Percentiles rank a stretch among this genome's conserved stretches.
phyloP scores from a whole-genome alignment of 2,888 invertebrate genomes.

The Lacanobia oleracea region DNA sequence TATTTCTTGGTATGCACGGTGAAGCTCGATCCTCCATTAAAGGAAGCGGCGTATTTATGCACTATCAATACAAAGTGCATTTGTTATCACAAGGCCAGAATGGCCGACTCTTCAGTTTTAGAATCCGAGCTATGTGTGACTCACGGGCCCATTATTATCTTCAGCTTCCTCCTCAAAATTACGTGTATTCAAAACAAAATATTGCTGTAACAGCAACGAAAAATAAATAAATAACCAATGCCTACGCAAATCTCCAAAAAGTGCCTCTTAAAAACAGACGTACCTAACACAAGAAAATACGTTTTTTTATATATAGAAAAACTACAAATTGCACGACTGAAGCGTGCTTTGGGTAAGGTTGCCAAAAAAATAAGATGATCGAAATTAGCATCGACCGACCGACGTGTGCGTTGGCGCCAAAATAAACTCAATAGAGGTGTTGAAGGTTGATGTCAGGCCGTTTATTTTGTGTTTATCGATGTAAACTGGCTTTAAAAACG shows the following conservation, averaged over 20 bases:
- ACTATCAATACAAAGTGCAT: conserved; percentile 42
- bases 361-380: conserved; percentile 70
- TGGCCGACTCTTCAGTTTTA: conserved; percentile 11
- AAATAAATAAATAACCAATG: conserved; percentile 41
- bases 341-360: conserved; percentile 55
- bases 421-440: conserved; percentile 69
- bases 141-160: conserved; percentile 17
- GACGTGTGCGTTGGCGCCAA: conserved; percentile 73
- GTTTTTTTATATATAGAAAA: conserved; percentile 43
- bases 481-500: conserved; percentile 42
- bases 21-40: conserved; percentile 17
- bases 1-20: conserved; percentile 33
- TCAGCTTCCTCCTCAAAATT: conserved; percentile 1
- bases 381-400: conserved; percentile 65
- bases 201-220: neutral
- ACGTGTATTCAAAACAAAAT: conserved; percentile 23
- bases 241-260: conserved; percentile 25
- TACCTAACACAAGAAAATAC: conserved; percentile 36
- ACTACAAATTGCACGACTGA: conserved; percentile 44
- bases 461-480: conserved; percentile 61
- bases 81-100: conserved; percentile 42
- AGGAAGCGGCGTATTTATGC: conserved; percentile 18
- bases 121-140: conserved; percentile 34
- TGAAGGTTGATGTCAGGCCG: conserved; percentile 71
- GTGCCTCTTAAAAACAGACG: conserved; percentile 35